phyloP scores from a whole-genome alignment of 1,140 invertebrate genomes.

The Brachionus calyciflorus region DNA sequence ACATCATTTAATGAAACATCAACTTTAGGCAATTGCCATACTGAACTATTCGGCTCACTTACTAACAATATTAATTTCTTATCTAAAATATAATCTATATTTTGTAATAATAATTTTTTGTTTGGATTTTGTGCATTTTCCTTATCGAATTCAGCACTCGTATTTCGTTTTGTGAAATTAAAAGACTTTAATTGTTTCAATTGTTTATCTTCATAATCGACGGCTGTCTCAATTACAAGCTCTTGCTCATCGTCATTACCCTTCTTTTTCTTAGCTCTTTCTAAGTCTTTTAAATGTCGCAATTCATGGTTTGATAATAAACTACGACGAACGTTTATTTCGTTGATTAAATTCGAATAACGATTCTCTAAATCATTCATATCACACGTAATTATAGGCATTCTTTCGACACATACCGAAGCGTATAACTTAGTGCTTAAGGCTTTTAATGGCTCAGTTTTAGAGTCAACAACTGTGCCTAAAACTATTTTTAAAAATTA shows the following conservation, averaged over 20 bases:
- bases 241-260: not conserved
- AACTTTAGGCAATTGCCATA: conserved; percentile 36
- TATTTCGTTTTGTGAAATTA: conserved; percentile 9
- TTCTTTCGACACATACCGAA: conserved; percentile 27
- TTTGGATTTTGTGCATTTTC: not conserved
- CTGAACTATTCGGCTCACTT: conserved; percentile 7
- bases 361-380: conserved; percentile 45
- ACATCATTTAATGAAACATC: not conserved
- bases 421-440: not conserved
- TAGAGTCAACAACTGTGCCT: not conserved
- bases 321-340: conserved; percentile 46
- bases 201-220: conserved; percentile 32
- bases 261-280: conserved; percentile 16
- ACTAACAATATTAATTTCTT: conserved; percentile 44
- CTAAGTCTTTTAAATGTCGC: conserved; percentile 31
- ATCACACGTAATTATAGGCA: conserved; percentile 44
- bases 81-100: conserved; percentile 36
- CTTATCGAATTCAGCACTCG: not conserved
- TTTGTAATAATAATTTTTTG: conserved; percentile 26
- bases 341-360: conserved; percentile 42
- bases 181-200: conserved; percentile 9
- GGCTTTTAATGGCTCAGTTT: not conserved
- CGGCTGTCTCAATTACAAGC: conserved; percentile 35
- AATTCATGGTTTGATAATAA: conserved; percentile 41
- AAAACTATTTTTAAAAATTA: conserved; percentile 6